Conservation (phyloP, 2,113 vertebrate genomes). For the Nerophis ophidion region DNA sequence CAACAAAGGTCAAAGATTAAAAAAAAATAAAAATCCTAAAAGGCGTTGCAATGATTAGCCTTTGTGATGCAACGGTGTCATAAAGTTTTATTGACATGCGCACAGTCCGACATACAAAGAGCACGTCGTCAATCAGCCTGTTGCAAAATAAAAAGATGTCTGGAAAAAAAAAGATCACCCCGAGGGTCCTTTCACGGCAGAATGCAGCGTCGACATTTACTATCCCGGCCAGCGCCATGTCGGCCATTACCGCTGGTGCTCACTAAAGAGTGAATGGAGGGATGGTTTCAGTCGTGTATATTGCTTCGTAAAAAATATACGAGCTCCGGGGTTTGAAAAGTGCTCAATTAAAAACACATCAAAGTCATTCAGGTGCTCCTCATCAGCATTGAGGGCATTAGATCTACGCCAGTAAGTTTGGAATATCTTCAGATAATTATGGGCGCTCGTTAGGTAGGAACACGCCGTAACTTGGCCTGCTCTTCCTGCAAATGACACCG, state of each 20-base stretch:
- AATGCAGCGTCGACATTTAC: not conserved
- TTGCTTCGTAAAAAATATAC: not conserved
- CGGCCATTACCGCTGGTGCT: not conserved
- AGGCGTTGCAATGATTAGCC: not conserved
- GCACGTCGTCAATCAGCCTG: not conserved
- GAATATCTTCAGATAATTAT: not conserved
- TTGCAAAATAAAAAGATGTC: slow-evolving; percentile 1
- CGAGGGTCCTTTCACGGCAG: not conserved
- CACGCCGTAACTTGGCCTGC: not conserved
- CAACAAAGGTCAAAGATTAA: not conserved
- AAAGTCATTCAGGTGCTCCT: slow-evolving; percentile 1
- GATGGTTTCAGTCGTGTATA: slow-evolving; percentile 5
- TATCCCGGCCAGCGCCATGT: not conserved
- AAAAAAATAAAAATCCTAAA: not conserved
- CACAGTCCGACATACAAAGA: slow-evolving; percentile 1
- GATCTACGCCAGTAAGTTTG: not conserved
- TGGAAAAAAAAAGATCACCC: not conserved
- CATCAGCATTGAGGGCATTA: not conserved
- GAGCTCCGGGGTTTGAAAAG: not conserved
- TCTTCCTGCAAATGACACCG: too few relatives aligned
- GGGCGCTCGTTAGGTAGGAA: not conserved
- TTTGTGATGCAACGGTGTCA: not conserved
- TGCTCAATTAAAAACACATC: slow-evolving; percentile 8
- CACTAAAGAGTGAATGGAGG: not conserved
- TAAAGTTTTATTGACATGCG: not conserved